Conservation (phyloP, 2,888 invertebrate genomes). For the Chesias legatella region DNA sequence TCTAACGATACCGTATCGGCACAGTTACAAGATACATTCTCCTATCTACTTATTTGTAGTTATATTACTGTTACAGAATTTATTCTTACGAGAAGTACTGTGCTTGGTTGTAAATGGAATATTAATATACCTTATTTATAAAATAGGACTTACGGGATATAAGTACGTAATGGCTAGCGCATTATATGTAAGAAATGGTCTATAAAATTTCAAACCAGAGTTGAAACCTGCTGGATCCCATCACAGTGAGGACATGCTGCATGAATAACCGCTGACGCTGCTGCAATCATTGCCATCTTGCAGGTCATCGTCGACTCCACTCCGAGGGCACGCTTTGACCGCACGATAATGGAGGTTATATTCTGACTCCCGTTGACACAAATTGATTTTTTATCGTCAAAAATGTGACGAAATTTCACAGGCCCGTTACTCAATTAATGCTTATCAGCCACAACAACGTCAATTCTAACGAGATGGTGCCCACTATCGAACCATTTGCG, state of each 20-base stretch:
- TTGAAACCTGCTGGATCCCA: no score
- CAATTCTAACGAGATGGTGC: constrained; percentile 45
- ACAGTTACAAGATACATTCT: constrained; percentile 5
- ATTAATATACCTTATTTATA: no score
- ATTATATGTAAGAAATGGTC: no score
- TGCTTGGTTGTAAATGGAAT: no score
- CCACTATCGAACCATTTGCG: constrained; percentile 23
- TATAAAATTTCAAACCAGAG: no score
- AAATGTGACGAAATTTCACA: constrained; percentile 59
- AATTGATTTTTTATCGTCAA: constrained; percentile 71
- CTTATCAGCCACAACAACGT: constrained; percentile 64
- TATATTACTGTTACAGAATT: not conserved
- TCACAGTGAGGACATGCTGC: no score
- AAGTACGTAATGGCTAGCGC: no score
- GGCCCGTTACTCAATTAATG: constrained; percentile 54
- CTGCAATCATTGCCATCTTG: not conserved
- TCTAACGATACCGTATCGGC: constrained; percentile 5
- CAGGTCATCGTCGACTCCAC: constrained; percentile 14
- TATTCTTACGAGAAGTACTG: no score
- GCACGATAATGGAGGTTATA: constrained; percentile 48
- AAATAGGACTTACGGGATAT: no score
- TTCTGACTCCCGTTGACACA: constrained; percentile 60
- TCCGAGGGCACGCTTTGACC: constrained; percentile 20
- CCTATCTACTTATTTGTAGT: no score
- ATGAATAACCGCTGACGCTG: constrained; percentile 2